phyloP scores from a whole-genome alignment of 2,888 invertebrate genomes.

The Coleophora flavipennella region DNA sequence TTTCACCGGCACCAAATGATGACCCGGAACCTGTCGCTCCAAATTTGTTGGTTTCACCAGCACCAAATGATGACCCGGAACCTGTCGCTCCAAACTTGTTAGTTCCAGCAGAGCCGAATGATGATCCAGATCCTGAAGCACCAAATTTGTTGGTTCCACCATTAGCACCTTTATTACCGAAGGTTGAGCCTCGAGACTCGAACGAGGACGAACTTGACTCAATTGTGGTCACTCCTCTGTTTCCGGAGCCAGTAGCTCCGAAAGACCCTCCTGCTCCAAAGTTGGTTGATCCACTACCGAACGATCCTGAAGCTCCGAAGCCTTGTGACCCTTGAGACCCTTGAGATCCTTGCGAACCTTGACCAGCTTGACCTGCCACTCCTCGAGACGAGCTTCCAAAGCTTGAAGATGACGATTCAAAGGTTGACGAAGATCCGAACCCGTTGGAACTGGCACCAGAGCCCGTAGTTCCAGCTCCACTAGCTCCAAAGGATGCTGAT shows the following conservation, averaged over 20 bases:
- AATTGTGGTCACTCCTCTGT: conserved; percentile 6
- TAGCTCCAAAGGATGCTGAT: conserved; percentile 13
- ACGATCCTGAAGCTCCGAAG: conserved; percentile 2
- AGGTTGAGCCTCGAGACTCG: conserved; percentile 12
- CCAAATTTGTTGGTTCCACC: conserved; percentile 9
- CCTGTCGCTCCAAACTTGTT: conserved; percentile 8
- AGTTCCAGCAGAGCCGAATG: conserved; percentile 8
- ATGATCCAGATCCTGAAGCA: not conserved
- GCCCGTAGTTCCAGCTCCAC: conserved; percentile 10
- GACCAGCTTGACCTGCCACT: conserved; percentile 3
- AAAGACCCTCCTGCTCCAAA: conserved; percentile 5
- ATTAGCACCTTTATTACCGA: conserved; percentile 1
- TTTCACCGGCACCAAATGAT: conserved; percentile 5
- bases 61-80: not conserved
- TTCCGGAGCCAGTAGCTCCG: conserved; percentile 11
- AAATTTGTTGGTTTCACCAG: conserved; percentile 12
- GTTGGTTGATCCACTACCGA: conserved; percentile 9
- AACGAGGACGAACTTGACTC: conserved; percentile 13
- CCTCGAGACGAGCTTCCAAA: conserved; percentile 11
- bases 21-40: conserved; percentile 1
- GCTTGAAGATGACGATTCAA: conserved; percentile 7
- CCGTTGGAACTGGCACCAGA: conserved; percentile 9
- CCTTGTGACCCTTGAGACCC: conserved; percentile 12
- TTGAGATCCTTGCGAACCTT: conserved; percentile 10
- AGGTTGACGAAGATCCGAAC: conserved; percentile 10